Evolutionary conservation across 2,113 vertebrate genomes (phyloP).

Genomic region (Oncorhynchus gorbuscha): DNA sequence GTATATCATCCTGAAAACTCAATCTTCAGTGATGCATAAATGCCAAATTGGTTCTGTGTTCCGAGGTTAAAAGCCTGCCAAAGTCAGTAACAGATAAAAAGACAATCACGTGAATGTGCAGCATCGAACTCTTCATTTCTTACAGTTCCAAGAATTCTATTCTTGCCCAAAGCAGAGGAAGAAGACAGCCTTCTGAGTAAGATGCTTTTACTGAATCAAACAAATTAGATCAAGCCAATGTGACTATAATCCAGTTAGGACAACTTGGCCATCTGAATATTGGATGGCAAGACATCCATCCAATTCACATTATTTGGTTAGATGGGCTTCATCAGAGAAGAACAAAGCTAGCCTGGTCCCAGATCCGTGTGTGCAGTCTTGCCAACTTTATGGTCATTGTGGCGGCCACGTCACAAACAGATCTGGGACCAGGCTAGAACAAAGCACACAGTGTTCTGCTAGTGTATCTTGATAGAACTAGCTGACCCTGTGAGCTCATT

Average conservation of each 20-base stretch:
- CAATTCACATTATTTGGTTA: neutral
- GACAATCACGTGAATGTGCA: conserved; percentile 9
- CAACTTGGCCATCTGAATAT: neutral
- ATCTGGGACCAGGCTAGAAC: no score
- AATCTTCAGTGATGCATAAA: no score
- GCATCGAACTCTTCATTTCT: conserved; percentile 4
- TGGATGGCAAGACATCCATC: no score
- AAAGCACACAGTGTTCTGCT: no score
- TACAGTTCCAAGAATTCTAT: neutral
- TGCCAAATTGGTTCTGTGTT: no score
- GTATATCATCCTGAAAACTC: no score
- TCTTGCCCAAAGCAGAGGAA: neutral
- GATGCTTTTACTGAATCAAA: neutral
- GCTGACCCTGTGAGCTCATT: neutral
- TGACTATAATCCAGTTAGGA: neutral
- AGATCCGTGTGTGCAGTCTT: no score
- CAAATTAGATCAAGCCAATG: neutral
- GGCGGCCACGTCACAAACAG: no score
- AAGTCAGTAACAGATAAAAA: neutral
- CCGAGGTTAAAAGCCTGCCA: no score
- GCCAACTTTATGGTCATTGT: no score
- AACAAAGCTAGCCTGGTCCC: neutral
- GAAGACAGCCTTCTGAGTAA: neutral
- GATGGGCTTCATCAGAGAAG: neutral
- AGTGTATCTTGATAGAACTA: neutral